A percentile compares a stretch with the other conserved stretches of the same genome.
These are phyloP conservation scores for Emmelina monodactyla DNA, from an alignment of 2,888 invertebrate genomes.

Conservation along the genomic window DNA sequence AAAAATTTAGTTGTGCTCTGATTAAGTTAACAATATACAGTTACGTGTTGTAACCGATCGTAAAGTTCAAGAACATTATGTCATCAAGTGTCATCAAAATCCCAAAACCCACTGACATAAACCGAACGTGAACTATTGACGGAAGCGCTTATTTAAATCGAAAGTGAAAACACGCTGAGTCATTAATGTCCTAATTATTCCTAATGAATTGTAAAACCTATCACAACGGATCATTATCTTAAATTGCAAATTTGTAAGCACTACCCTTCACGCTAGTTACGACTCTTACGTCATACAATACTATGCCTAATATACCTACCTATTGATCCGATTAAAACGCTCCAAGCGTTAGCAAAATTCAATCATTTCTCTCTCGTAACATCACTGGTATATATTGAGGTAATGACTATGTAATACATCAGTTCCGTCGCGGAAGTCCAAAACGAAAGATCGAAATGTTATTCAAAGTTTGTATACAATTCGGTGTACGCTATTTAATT, in stretches of 20 bases:
- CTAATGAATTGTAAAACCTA: not conserved
- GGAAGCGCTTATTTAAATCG: conserved; percentile 12
- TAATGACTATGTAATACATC: conserved; percentile 13
- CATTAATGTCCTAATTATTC: conserved; percentile 1
- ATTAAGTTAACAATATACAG: no score
- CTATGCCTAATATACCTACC: conserved; percentile 1
- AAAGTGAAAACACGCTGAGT: conserved; percentile 19
- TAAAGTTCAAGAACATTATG: no score
- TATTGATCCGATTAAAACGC: conserved; percentile 8
- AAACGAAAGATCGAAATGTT: conserved; percentile 11
- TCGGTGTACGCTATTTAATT: no score
- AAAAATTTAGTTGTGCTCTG: no score
- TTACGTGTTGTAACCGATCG: no score
- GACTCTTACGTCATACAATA: conserved; percentile 13
- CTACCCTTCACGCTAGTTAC: conserved; percentile 14
- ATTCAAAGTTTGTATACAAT: not conserved
- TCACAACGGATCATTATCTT: not conserved
- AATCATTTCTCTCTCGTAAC: conserved; percentile 11
- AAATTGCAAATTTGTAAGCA: conserved; percentile 4
- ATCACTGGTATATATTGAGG: conserved; percentile 13
- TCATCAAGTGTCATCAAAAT: no score
- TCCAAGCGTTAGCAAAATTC: conserved; percentile 8
- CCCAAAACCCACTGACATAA: no score
- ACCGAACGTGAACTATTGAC: no score
- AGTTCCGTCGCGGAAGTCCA: conserved; percentile 11